phyloP scores from a whole-genome alignment of 2,113 vertebrate genomes.

The Zosterops hypoxanthus region DNA sequence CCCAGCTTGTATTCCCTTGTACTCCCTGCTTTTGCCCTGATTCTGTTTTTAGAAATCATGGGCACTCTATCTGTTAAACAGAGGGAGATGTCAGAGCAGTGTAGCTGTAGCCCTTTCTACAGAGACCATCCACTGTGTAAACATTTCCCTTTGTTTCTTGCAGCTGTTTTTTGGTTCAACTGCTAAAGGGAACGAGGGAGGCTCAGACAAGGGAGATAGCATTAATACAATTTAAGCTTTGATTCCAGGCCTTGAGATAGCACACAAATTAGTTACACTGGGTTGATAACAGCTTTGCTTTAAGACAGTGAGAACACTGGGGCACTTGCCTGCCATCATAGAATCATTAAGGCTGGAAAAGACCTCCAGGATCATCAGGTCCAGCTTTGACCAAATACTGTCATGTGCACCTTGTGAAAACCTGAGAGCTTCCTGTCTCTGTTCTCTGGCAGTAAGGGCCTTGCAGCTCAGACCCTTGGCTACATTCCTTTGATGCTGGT shows the following conservation, averaged over 20 bases:
- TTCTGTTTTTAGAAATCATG: background rate
- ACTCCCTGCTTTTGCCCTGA: background rate
- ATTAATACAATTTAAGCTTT: background rate
- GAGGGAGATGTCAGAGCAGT: background rate
- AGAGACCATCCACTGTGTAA: background rate
- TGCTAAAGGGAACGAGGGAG: background rate
- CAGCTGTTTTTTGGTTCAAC: background rate
- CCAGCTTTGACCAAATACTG: background rate
- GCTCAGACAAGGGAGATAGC: background rate
- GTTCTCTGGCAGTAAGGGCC: background rate
- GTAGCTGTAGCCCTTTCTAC: background rate
- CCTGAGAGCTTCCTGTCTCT: background rate
- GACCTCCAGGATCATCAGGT: background rate
- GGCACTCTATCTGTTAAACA: background rate
- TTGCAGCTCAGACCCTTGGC: background rate
- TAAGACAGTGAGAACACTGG: background rate
- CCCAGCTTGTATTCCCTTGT: background rate
- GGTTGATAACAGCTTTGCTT: background rate
- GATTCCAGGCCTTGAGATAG: slow-evolving; percentile 1
- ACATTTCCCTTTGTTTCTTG: slow-evolving; percentile 9
- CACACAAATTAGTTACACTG: background rate
- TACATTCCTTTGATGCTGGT: background rate
- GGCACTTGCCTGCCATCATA: background rate
- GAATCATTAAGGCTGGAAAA: background rate
- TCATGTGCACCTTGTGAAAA: background rate